Base-by-base conservation (phyloP, 2,888 invertebrate species). In the Ferrisia virgata region DNA sequence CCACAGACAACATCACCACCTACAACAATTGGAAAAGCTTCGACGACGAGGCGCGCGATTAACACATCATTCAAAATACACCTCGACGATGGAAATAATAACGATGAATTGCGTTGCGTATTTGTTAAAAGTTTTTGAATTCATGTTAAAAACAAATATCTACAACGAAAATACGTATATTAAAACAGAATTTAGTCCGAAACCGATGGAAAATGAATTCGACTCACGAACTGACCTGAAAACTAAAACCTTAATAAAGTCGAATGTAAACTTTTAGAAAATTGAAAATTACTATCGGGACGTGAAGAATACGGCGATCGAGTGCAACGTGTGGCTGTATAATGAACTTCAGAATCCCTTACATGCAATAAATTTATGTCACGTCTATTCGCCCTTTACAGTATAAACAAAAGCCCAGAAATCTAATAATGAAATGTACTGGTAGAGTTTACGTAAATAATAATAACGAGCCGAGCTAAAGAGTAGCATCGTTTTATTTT, bases 241-340 rank as follows among this genome's bases (percentile, higher is more conserved):
- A 82, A 82, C 72, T 82, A 72, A 82, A 82, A 82, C 82, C 82
- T 82, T 82, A 81, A 81, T 82, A 72, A 82, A 82, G 82, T 82
- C 69, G 82, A 82, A 82, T 82, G 82, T 82, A 82, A 82, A 82
- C 82, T 82, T 82, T 72, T 18, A 82, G 82, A 82, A 82, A 82
- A 82, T 82, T 82, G 82, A 72, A 82, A 82, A 72, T 82, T 69
- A 82, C 82, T 39, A 64, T 72, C 28, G 82, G 82, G 72, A 82
- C 82, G 82, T 72, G 69, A 72, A 64, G 39, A 72, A 40, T 39
- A 39, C 69, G 28, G 33, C 47, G 53, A 53, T 47, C 53, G 53
- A 81, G n/a, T 81, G 81, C 33, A 81, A 53, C 72, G 72, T 72
- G 72, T 72, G 72, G 31, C 47, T 81, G 31, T 53, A 33, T 33